A percentile compares a stretch with the other conserved stretches of the same genome.
Conservation (phyloP, 2,888 invertebrate species). For the Microchrysa polita region DNA sequence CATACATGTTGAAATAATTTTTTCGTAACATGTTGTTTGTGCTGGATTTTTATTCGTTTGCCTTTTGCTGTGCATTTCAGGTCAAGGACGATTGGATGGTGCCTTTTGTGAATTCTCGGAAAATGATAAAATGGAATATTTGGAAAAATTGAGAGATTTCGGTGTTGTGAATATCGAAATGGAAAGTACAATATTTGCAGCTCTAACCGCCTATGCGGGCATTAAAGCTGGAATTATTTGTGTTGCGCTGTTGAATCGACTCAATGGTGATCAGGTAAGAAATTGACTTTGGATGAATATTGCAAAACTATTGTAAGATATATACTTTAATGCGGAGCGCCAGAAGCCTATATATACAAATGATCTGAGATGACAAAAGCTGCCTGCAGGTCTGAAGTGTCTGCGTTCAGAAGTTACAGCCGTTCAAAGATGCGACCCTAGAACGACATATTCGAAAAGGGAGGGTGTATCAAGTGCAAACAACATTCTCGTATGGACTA, state of each 20-base stretch:
- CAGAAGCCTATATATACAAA: no score
- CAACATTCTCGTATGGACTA: no score
- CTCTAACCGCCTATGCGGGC: constrained; percentile 91
- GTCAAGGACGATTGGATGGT: constrained; percentile 94
- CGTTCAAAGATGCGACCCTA: no score
- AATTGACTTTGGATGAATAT: neutral
- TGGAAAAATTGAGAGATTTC: constrained; percentile 76
- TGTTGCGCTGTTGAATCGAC: constrained; percentile 89
- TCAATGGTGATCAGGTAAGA: constrained; percentile 91
- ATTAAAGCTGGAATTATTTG: constrained; percentile 94
- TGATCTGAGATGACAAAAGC: no score
- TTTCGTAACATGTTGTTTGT: no score
- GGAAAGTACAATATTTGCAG: constrained; percentile 94
- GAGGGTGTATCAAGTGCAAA: no score
- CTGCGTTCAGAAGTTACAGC: no score
- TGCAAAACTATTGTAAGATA: no score
- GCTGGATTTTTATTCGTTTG: constrained; percentile 38
- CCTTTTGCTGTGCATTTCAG: constrained; percentile 64
- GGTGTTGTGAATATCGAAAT: constrained; percentile 97
- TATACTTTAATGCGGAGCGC: no score
- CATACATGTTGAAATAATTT: neutral
- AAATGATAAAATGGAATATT: constrained; percentile 88
- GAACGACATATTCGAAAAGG: no score
- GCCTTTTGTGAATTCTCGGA: constrained; percentile 95
- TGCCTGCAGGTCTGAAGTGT: no score